A percentile compares a stretch with the other conserved stretches of the same genome.
phyloP scores from a whole-genome alignment of 2,888 invertebrate genomes.

The Clusia tigrina region DNA sequence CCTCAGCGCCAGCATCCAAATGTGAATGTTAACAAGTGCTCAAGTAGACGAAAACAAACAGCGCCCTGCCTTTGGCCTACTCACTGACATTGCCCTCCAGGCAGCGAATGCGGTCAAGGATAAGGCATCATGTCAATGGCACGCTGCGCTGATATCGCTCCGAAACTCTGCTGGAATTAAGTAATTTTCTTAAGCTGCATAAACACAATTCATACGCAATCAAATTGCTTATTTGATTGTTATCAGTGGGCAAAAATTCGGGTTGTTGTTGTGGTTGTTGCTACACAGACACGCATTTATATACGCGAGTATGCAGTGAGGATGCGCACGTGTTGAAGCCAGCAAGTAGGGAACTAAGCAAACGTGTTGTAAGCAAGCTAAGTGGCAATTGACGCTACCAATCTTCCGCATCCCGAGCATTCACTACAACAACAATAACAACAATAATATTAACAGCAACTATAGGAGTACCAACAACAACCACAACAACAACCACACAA shows the following conservation, averaged over 20 bases:
- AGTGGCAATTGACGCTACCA: constrained; percentile 18
- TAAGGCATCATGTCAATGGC: background rate
- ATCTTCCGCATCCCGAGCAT: constrained; percentile 12
- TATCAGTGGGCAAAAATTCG: constrained; percentile 20
- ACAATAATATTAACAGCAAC: too few species aligned
- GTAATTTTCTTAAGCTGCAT: constrained; percentile 18
- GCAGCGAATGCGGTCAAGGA: background rate
- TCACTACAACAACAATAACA: constrained; percentile 12
- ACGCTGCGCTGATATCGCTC: too few species aligned
- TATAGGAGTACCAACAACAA: too few species aligned
- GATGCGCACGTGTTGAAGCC: constrained; percentile 25
- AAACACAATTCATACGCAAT: constrained; percentile 17
- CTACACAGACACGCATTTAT: too few species aligned
- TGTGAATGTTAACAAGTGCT: too few species aligned
- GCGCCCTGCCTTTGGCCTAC: background rate
- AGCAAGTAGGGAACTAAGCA: background rate
- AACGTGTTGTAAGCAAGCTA: background rate
- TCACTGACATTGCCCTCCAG: background rate
- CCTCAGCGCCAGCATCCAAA: too few species aligned
- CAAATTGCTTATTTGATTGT: constrained; percentile 21
- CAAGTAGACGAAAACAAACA: too few species aligned
- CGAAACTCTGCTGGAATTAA: constrained; percentile 17
- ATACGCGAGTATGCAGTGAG: too few species aligned
- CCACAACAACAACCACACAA: too few species aligned
- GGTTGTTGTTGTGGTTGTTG: too few species aligned